Base-by-base conservation (phyloP, 2,888 invertebrate genomes). In the Tetanocera ferruginea region DNA sequence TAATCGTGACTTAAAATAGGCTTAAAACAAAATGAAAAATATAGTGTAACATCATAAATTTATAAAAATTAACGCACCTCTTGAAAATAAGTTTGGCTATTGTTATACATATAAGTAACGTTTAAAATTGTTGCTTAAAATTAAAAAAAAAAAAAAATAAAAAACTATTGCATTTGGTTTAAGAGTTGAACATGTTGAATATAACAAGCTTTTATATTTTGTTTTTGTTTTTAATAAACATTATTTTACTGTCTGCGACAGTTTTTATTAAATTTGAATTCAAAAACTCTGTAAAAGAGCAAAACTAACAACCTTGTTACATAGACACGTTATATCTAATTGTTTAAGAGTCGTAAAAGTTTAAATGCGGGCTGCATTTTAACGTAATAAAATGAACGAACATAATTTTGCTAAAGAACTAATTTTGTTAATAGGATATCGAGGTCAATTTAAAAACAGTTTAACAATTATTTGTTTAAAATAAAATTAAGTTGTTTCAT, bases 401-500 rank as follows among this genome's bases (percentile, higher is more conserved):
- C 49, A 69, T 49, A 69, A 69, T 69, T 69, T 69, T 34, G 49
- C 69, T 69, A 69, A 49, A 69, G 43, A n/a, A n/a, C n/a, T 51
- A 69, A 25, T 69, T 69, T 60, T 14, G 14, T 37, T 14, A 51
- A 69, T 23, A 49, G 25, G 25, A 49, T 69, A 51, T 43, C 14
- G 11, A 43, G 43, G 43, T 43, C 11, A 43, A 55, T 31, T 31
- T 31, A 8, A 31, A 14, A 64, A 64, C 31, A 14, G 34, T 25
- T 64, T 64, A 64, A 64, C 64, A 64, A 55, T 55, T 6, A 55
- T 14, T 62, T 31, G 31, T 64, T 31, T 34, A n/a, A 31, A 43
- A n/a, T 62, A 5, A 25, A 62, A 23, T 64, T 66, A 11, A 49
- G n/a, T 67, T 67, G 69, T 69, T 76, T 43, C 76, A 76, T 76